phyloP scores from a whole-genome alignment of 2,888 invertebrate species.

The Platypus cylindrus region DNA sequence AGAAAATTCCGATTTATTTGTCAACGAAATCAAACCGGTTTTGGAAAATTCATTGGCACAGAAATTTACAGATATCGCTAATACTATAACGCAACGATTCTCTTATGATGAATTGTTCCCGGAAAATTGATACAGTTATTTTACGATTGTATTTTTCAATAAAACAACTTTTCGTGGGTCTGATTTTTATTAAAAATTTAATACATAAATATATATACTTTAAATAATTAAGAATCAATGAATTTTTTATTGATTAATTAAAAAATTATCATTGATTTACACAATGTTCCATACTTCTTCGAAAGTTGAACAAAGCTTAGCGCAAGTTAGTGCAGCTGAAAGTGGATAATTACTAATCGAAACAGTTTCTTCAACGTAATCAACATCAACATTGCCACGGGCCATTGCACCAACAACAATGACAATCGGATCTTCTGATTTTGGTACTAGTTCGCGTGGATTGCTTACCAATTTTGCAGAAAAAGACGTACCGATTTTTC shows the following conservation, averaged over 20 bases:
- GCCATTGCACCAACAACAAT: slow-evolving; percentile 96
- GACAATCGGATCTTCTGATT: slow-evolving; percentile 69
- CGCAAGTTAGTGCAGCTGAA: slow-evolving; percentile 91
- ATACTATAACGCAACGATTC: slow-evolving; percentile 54
- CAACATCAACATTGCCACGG: slow-evolving; percentile 77
- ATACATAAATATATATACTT: too few species aligned
- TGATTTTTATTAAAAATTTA: too few species aligned
- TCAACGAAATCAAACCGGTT: slow-evolving; percentile 55
- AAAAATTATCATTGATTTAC: too few species aligned
- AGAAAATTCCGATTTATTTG: slow-evolving; percentile 51
- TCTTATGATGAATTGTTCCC: slow-evolving; percentile 60
- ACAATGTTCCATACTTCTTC: slow-evolving; percentile 72
- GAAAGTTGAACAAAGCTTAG: slow-evolving; percentile 87
- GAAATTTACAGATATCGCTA: slow-evolving; percentile 56
- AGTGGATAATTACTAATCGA: slow-evolving; percentile 95
- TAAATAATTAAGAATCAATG: too few species aligned
- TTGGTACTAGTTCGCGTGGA: slow-evolving; percentile 67
- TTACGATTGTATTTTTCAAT: too few species aligned
- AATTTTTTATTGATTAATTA: too few species aligned
- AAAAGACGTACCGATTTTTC: slow-evolving; percentile 83
- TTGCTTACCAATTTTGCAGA: slow-evolving; percentile 58
- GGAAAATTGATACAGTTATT: too few species aligned
- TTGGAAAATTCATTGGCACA: slow-evolving; percentile 50
- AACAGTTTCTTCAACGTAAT: slow-evolving; percentile 82
- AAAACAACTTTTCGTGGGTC: too few species aligned